Evolutionary conservation across 92 coral and sea anemone genomes (phyloP), one percentile per base, ranked within the genome.

Genomic region (Virgularia gustaviana): DNA sequence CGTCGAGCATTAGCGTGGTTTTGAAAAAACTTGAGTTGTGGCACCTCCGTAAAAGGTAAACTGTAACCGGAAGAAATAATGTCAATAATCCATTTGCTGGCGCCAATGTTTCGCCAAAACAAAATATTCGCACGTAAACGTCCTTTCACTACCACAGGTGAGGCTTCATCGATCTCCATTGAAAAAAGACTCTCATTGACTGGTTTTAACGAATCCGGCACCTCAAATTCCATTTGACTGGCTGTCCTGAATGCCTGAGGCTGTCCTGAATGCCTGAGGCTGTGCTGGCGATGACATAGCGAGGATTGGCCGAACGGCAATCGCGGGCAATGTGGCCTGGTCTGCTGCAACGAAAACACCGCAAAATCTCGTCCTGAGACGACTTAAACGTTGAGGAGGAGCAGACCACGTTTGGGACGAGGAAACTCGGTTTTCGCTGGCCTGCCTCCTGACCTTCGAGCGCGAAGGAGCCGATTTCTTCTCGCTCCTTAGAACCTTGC

Each of bases 261-360:
- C n/a, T n/a, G n/a, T n/a, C n/a, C n/a, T n/a, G n/a, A n/a, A n/a
- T n/a, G n/a, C n/a, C n/a, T n/a, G n/a, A n/a, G n/a, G n/a, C n/a
- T n/a, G n/a, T n/a, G n/a, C n/a, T n/a, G n/a, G n/a, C n/a, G n/a
- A n/a, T n/a, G n/a, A n/a, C n/a, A n/a, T n/a, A n/a, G n/a, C n/a
- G n/a, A 0, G 70, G 57, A n/a, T 58, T 81, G 49, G 81, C 71
- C 34, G 90, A 80, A 20, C 79, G 76, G 45, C 85, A 86, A 25
- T 86, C 87, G 29, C 79, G 43, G 65, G 90, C 83, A 28, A 78
- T 49, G 45, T 82, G 87, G n/a, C 84, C 87, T 16, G 81, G 71
- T 18, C 71, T 51, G 20, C 78, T 72, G 72, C 87, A 86, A 74
- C 73, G 90, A 79, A 86, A 86, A 86, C 90, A 86, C n/a, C n/a